Evolutionary conservation across 2,888 invertebrate genomes (phyloP).

Genomic region (Branchellion lobata): DNA sequence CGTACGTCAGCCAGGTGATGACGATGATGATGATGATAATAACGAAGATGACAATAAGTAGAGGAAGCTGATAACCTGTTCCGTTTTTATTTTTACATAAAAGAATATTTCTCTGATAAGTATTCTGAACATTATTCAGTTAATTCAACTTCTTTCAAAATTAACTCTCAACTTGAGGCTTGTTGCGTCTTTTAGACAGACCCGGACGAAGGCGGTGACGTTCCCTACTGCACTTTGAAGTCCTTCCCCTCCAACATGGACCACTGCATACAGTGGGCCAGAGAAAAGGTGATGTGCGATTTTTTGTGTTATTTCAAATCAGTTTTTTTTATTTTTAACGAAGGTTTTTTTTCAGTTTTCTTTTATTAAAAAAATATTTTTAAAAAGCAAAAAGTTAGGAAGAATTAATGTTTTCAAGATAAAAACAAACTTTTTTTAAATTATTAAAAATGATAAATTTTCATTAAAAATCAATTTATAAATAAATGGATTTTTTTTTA

Average conservation of each 20-base stretch:
- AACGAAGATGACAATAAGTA: too few species aligned
- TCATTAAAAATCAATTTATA: too few species aligned
- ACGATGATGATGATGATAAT: not conserved
- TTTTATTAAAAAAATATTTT: not conserved
- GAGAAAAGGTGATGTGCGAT: constrained; percentile 59
- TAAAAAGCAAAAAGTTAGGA: not conserved
- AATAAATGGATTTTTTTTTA: too few species aligned
- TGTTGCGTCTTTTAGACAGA: constrained; percentile 56
- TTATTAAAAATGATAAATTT: too few species aligned
- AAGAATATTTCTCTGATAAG: too few species aligned
- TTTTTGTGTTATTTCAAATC: not conserved
- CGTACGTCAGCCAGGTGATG: constrained; percentile 60
- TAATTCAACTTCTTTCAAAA: too few species aligned
- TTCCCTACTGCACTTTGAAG: constrained; percentile 63
- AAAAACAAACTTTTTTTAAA: too few species aligned
- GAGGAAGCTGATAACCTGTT: too few species aligned
- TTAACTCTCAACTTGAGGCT: too few species aligned
- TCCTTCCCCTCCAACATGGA: constrained; percentile 63
- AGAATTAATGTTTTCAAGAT: too few species aligned
- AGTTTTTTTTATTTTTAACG: constrained; percentile 6
- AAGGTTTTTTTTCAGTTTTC: not conserved
- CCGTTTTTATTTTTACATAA: too few species aligned
- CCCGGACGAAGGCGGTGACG: constrained; percentile 59
- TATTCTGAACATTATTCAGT: too few species aligned
- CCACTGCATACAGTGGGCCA: constrained; percentile 64